These are phyloP conservation scores for Saccostrea cuccullata DNA, from an alignment of 1,140 invertebrate species.

Conservation along the genomic window DNA sequence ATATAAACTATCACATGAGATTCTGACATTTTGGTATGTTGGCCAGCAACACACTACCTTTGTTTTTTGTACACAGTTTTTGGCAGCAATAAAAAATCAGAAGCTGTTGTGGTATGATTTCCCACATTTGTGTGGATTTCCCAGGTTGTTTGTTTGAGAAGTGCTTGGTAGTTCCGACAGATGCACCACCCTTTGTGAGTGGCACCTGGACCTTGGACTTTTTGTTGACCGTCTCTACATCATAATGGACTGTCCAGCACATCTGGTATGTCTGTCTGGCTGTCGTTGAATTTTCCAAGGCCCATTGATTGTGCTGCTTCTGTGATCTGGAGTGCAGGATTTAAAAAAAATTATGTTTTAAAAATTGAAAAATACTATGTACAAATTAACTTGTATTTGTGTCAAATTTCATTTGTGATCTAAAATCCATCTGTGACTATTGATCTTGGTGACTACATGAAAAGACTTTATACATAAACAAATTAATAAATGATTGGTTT, in stretches of 20 bases:
- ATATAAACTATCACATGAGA: conserved; percentile 8
- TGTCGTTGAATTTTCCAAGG: conserved; percentile 6
- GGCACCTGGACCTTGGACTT: neutral
- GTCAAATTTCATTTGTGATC: no score
- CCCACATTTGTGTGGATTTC: neutral
- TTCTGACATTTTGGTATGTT: neutral
- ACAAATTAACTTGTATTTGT: neutral
- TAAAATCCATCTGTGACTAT: no score
- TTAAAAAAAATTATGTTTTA: no score
- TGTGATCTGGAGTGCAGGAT: neutral
- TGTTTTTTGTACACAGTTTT: neutral
- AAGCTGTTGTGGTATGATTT: neutral
- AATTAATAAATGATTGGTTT: no score
- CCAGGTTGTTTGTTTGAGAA: no score
- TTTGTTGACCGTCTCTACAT: neutral
- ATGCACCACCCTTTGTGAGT: neutral
- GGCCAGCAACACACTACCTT: neutral
- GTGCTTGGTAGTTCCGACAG: neutral
- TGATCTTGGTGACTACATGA: no score
- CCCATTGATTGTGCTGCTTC: conserved; percentile 39
- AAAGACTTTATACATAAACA: no score
- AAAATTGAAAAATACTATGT: no score
- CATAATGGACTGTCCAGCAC: conserved; percentile 18
- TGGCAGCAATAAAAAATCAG: neutral
- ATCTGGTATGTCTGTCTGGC: neutral